Conservation (phyloP, 1,140 invertebrate genomes). For the Papilio aristodemus region DNA sequence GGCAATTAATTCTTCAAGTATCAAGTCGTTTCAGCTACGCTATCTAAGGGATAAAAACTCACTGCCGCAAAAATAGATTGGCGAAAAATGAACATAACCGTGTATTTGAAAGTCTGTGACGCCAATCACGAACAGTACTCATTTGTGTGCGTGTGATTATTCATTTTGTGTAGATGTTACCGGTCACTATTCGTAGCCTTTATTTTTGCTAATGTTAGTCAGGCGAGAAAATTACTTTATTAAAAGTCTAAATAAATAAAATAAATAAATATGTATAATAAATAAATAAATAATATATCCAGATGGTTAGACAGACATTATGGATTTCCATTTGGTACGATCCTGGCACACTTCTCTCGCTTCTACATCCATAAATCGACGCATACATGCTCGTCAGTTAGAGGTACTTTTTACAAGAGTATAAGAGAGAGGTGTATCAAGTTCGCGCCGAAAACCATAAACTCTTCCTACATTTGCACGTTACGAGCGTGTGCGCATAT, state of each 20-base stretch:
- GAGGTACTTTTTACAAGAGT: no score
- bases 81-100: constrained; percentile 72
- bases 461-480: no score
- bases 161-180: not conserved
- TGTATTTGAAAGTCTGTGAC: constrained; percentile 49
- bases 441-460: no score
- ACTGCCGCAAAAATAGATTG: constrained; percentile 70
- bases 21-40: constrained; percentile 46
- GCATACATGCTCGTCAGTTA: no score
- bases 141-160: constrained; percentile 5
- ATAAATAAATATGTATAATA: no score
- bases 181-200: constrained; percentile 22
- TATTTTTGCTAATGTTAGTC: constrained; percentile 19
- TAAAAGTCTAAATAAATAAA: not conserved
- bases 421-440: no score
- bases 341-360: no score
- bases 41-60: constrained; percentile 67
- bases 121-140: constrained; percentile 47
- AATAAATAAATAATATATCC: no score
- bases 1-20: constrained; percentile 48
- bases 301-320: no score
- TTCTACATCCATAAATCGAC: no score
- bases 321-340: no score
- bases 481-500: no score
- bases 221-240: constrained; percentile 22